Conservation (phyloP, 1,140 invertebrate genomes). For the Leptinotarsa undecemlineata region DNA sequence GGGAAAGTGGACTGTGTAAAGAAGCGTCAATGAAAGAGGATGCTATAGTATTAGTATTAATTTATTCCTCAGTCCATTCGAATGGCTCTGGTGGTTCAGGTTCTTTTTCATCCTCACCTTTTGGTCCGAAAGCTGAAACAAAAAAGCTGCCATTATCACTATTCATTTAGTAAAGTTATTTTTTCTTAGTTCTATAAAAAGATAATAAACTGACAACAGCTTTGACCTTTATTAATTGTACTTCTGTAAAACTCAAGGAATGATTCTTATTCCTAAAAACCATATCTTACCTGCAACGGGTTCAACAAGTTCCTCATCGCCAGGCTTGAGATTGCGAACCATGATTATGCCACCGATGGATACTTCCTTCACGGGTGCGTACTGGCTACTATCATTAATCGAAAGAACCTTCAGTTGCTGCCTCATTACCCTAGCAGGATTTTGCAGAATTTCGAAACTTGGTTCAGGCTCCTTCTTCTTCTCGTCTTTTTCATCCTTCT, state of each 20-base stretch:
- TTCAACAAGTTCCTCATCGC: slow-evolving; percentile 89
- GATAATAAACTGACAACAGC: too few species aligned
- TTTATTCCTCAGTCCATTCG: slow-evolving; percentile 88
- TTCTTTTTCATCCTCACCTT: slow-evolving; percentile 93
- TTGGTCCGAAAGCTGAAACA: slow-evolving; percentile 83
- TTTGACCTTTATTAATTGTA: too few species aligned
- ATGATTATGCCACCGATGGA: slow-evolving; percentile 95
- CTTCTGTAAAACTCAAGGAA: too few species aligned
- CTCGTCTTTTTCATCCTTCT: slow-evolving; percentile 60
- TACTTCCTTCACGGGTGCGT: slow-evolving; percentile 87
- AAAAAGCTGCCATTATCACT: slow-evolving; percentile 28
- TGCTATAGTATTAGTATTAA: too few species aligned
- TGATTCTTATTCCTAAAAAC: too few species aligned
- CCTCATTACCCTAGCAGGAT: slow-evolving; percentile 92
- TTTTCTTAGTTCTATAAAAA: slow-evolving; percentile 3
- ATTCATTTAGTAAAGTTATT: too few species aligned
- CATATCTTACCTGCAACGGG: slow-evolving; percentile 69
- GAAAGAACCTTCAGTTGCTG: slow-evolving; percentile 90
- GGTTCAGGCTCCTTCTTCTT: slow-evolving; percentile 85
- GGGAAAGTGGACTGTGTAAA: too few species aligned
- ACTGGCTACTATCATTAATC: slow-evolving; percentile 79
- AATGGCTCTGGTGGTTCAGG: slow-evolving; percentile 96
- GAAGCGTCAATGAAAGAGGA: too few species aligned
- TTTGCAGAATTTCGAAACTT: slow-evolving; percentile 87
- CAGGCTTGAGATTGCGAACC: slow-evolving; percentile 80